These are phyloP conservation scores for Trileptium ribeirensis DNA, from an alignment of 2,888 invertebrate species.

Conservation along the genomic window DNA sequence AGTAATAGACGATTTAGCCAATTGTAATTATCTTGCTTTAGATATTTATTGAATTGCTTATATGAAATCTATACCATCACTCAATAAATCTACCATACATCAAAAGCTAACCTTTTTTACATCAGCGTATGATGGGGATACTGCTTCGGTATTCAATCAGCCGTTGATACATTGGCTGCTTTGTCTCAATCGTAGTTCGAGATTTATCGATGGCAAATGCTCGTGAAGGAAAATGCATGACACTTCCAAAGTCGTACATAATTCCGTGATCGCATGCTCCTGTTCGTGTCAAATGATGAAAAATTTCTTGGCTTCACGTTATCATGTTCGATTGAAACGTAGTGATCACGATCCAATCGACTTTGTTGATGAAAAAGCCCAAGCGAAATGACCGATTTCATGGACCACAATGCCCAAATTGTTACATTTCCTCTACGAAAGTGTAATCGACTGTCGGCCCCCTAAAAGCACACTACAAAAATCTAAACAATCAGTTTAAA, in stretches of 20 bases:
- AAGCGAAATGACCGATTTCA: too few relatives aligned
- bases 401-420: too few relatives aligned
- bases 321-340: slow-evolving; percentile 23
- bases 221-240: slow-evolving; percentile 45
- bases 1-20: too few relatives aligned
- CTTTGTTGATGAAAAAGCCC: slow-evolving; percentile 47
- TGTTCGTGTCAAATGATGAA: too few relatives aligned
- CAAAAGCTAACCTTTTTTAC: slow-evolving; percentile 29
- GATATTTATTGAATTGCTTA: too few relatives aligned
- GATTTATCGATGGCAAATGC: slow-evolving; percentile 5
- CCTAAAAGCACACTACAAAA: too few relatives aligned
- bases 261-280: neutral
- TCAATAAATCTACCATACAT: too few relatives aligned
- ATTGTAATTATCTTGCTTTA: too few relatives aligned
- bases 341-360: slow-evolving; percentile 41
- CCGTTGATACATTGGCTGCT: slow-evolving; percentile 13
- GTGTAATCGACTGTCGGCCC: too few relatives aligned
- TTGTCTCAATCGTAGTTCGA: neutral
- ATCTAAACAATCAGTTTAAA: too few relatives aligned
- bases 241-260: slow-evolving; percentile 28
- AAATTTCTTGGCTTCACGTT: neutral
- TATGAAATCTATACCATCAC: too few relatives aligned
- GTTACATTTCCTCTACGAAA: too few relatives aligned
- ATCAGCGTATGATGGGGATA: slow-evolving; percentile 47
- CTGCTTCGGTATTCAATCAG: slow-evolving; percentile 43